A percentile compares a stretch with the other conserved stretches of the same genome.
phyloP scores from a whole-genome alignment of 1,140 invertebrate genomes.

The Battus philenor region DNA sequence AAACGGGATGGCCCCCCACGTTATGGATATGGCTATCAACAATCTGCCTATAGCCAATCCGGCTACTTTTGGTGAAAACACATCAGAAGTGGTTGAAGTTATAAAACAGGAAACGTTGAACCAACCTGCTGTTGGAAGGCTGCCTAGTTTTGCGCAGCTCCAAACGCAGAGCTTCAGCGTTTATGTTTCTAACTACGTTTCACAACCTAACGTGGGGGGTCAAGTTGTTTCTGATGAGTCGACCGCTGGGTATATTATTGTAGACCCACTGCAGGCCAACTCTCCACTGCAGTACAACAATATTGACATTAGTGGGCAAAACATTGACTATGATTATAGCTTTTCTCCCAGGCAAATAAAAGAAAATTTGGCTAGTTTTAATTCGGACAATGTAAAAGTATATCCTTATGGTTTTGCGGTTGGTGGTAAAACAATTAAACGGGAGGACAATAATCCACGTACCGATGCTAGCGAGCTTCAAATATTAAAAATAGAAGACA shows the following conservation, averaged over 20 bases:
- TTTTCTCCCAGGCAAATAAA: slow-evolving; percentile 46
- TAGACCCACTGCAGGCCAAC: slow-evolving; percentile 58
- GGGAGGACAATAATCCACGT: slow-evolving; percentile 43
- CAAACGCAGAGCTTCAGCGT: slow-evolving; percentile 77
- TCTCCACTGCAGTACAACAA: slow-evolving; percentile 60
- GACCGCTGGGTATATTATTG: slow-evolving; percentile 70
- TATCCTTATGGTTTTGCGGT: slow-evolving; percentile 57
- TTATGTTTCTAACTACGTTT: slow-evolving; percentile 73
- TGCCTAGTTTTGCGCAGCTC: slow-evolving; percentile 81
- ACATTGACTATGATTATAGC: slow-evolving; percentile 52
- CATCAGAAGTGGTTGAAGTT: slow-evolving; percentile 64
- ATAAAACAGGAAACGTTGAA: slow-evolving; percentile 68
- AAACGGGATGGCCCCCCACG: slow-evolving; percentile 89
- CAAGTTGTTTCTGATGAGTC: slow-evolving; percentile 78
- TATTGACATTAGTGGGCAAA: slow-evolving; percentile 50
- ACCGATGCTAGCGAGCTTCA: slow-evolving; percentile 56
- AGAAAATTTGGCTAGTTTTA: slow-evolving; percentile 43
- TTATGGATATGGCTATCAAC: slow-evolving; percentile 85
- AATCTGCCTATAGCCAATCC: slow-evolving; percentile 78
- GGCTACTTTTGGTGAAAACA: slow-evolving; percentile 83
- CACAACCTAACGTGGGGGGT: slow-evolving; percentile 83
- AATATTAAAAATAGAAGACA: slow-evolving; percentile 66
- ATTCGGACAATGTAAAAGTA: slow-evolving; percentile 48
- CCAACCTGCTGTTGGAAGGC: slow-evolving; percentile 72
- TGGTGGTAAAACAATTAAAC: slow-evolving; percentile 62